Percentiles rank a stretch among this genome's conserved stretches.
These are phyloP conservation scores for Drosophila burlai DNA, from an alignment of 1,140 invertebrate species.

Conservation along the genomic window DNA sequence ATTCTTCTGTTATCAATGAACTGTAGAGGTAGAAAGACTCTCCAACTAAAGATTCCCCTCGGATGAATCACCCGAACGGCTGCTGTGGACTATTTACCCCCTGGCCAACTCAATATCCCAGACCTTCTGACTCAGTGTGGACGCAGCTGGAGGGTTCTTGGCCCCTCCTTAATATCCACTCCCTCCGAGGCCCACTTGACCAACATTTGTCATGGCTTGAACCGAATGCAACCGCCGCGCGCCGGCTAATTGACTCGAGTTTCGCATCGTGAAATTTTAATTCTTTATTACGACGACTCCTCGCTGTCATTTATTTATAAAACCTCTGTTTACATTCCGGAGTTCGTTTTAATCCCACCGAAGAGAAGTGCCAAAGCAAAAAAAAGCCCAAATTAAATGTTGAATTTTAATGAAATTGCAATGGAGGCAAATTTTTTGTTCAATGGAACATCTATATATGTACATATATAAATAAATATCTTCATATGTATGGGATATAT, in stretches of 20 bases:
- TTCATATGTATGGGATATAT: slow-evolving; percentile 30
- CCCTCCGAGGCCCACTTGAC: slow-evolving; percentile 35
- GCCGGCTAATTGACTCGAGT: slow-evolving; percentile 55
- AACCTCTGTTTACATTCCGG: slow-evolving; percentile 62
- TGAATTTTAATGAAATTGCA: slow-evolving; percentile 66
- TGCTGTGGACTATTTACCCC: slow-evolving; percentile 14
- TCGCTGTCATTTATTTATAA: slow-evolving; percentile 56
- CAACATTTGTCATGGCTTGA: slow-evolving; percentile 65
- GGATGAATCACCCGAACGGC: slow-evolving; percentile 18
- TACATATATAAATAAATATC: slow-evolving; percentile 1
- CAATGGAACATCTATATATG: slow-evolving; percentile 9
- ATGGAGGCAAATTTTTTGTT: slow-evolving; percentile 62
- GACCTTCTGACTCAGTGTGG: slow-evolving; percentile 41
- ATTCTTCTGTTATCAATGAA: slow-evolving; percentile 3
- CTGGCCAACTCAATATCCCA: not conserved
- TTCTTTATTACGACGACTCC: slow-evolving; percentile 31
- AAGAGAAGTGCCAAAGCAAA: slow-evolving; percentile 17
- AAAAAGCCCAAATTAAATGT: slow-evolving; percentile 38
- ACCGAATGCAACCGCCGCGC: slow-evolving; percentile 35
- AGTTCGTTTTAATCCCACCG: slow-evolving; percentile 17
- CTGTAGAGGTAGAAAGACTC: not conserved
- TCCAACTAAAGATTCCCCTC: not conserved
- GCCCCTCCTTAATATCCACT: slow-evolving; percentile 25
- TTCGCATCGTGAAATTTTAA: slow-evolving; percentile 45
- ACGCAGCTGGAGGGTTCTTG: slow-evolving; percentile 40